These are phyloP conservation scores for Taphrorychus bicolor DNA, from an alignment of 2,888 invertebrate genomes.

Conservation along the genomic window DNA sequence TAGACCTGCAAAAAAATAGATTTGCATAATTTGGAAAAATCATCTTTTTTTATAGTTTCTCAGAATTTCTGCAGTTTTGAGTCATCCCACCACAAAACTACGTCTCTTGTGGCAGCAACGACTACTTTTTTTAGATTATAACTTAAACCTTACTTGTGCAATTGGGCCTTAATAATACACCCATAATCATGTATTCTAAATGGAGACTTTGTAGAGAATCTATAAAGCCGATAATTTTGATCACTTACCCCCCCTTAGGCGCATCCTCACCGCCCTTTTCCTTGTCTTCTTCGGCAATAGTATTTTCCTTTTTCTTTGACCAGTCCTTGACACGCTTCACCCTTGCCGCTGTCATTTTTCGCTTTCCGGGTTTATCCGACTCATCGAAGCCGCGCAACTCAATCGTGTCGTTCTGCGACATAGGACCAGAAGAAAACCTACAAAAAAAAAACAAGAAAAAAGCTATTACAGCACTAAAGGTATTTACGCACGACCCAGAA, in stretches of 20 bases:
- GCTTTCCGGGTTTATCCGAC: slow-evolving; percentile 61
- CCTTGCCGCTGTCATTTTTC: slow-evolving; percentile 59
- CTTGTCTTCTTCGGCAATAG: slow-evolving; percentile 42
- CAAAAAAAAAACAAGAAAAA: too few relatives aligned
- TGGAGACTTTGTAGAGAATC: too few relatives aligned
- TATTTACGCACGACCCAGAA: too few relatives aligned
- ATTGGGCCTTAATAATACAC: too few relatives aligned
- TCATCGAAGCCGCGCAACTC: slow-evolving; percentile 94
- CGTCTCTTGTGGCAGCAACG: too few relatives aligned
- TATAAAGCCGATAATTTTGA: too few relatives aligned
- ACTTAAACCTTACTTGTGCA: too few relatives aligned
- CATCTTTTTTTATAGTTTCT: not conserved
- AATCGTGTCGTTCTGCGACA: slow-evolving; percentile 90
- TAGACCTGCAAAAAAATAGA: not conserved
- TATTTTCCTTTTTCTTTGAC: slow-evolving; percentile 50
- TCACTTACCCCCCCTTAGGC: slow-evolving; percentile 20
- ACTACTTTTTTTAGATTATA: too few relatives aligned
- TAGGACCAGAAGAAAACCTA: slow-evolving; percentile 86
- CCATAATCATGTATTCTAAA: too few relatives aligned
- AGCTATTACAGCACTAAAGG: too few relatives aligned
- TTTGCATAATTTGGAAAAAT: not conserved
- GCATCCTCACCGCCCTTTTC: slow-evolving; percentile 35
- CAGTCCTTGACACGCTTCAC: slow-evolving; percentile 59
- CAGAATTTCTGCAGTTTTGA: too few relatives aligned
- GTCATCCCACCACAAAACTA: too few relatives aligned